phyloP scores from a whole-genome alignment of 2,113 vertebrate species.

The Pseudorectes ferrugineus region DNA sequence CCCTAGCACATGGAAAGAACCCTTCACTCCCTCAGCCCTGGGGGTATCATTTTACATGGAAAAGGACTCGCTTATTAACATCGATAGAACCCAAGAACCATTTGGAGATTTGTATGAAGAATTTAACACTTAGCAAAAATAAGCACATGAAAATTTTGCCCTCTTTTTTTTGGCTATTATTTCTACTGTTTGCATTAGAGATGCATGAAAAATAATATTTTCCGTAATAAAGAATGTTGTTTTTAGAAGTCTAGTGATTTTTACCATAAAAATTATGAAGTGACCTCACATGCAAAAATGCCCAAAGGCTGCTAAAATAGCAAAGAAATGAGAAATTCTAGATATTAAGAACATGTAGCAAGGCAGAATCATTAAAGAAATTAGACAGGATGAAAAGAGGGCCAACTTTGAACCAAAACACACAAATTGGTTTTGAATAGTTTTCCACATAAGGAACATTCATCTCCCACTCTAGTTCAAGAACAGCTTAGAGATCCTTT shows the following conservation, averaged over 20 bases:
- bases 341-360: not conserved
- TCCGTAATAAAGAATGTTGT: conserved; percentile 39
- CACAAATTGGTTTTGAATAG: not conserved
- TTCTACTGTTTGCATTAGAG: not conserved
- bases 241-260: conserved; percentile 30
- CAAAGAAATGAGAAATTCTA: conserved; percentile 46
- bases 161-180: not conserved
- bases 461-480: not conserved
- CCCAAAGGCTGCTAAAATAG: conserved; percentile 1
- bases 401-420: not conserved
- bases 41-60: not conserved
- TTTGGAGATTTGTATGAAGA: not conserved
- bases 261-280: conserved; percentile 10
- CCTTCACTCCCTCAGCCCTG: not conserved
- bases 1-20: not conserved
- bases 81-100: not conserved
- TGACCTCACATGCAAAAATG: conserved; percentile 29
- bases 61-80: not conserved
- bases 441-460: not conserved
- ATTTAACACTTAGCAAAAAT: conserved; percentile 34
- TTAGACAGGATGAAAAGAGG: not conserved
- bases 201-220: conserved; percentile 11
- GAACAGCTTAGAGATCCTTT: not conserved
- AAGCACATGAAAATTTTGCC: not conserved
- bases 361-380: conserved; percentile 14